A percentile compares a stretch with the other conserved stretches of the same genome.
phyloP scores from a whole-genome alignment of 2,888 invertebrate genomes.

The Sarcophaga rosellei region DNA sequence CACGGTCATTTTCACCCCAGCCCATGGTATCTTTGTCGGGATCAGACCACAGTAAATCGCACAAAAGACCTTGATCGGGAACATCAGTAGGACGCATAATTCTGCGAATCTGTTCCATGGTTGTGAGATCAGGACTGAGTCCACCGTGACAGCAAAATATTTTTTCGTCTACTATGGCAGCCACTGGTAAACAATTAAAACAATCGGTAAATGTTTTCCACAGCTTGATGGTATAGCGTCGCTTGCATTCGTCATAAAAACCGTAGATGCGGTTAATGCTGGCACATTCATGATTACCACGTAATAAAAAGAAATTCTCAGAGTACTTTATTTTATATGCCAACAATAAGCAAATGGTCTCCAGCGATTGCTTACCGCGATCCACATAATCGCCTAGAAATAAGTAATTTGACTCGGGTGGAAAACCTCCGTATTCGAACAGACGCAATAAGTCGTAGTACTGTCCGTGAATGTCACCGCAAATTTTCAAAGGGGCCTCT shows the following conservation, averaged over 20 bases:
- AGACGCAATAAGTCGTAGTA: slow-evolving; percentile 98
- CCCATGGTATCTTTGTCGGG: slow-evolving; percentile 99
- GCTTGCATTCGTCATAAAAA: slow-evolving; percentile 98
- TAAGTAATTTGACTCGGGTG: slow-evolving; percentile 99
- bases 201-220: slow-evolving; percentile 99
- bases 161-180: slow-evolving; percentile 93
- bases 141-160: slow-evolving; percentile 92
- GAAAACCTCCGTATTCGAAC: slow-evolving; percentile 99
- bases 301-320: slow-evolving; percentile 97
- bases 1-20: slow-evolving; percentile 99
- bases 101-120: slow-evolving; percentile 99
- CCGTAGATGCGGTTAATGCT: slow-evolving; percentile 99
- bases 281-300: slow-evolving; percentile 99
- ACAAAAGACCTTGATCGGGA: slow-evolving; percentile 97
- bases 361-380: slow-evolving; percentile 98
- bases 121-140: slow-evolving; percentile 94
- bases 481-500: slow-evolving; percentile 99
- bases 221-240: slow-evolving; percentile 97
- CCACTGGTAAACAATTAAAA: slow-evolving; percentile 99
- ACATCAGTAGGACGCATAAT: slow-evolving; percentile 99
- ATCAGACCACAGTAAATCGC: slow-evolving; percentile 99
- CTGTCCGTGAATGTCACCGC: slow-evolving; percentile 99
- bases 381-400: slow-evolving; percentile 99
- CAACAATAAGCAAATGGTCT: slow-evolving; percentile 97
- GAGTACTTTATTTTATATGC: slow-evolving; percentile 99